Evolutionary conservation across 2,888 invertebrate species (phyloP), one percentile per base, ranked within the genome.

Genomic region (Catocala nupta): DNA sequence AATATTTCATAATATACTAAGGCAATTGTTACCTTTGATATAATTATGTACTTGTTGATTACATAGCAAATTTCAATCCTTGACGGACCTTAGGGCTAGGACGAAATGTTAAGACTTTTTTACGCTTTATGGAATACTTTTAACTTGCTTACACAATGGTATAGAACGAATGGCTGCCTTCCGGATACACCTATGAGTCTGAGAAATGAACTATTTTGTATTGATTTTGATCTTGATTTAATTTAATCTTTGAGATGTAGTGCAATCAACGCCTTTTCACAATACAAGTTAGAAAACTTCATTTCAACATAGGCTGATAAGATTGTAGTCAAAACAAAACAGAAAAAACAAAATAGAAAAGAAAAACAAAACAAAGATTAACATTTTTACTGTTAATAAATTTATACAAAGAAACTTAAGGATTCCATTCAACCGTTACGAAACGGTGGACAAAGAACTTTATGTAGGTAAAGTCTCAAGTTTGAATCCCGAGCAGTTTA

Each of bases 401-500:
- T 77, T 78, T 66, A 61, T 68, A 71, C 75, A 77, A 79, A 78
- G 80, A 78, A 79, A 77, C 48, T 79, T 71, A 65, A 68, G 77
- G 68, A 71, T 77, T 82, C 71, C 69, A 73, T 68, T 77, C 67
- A 51, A 64, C 55, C 59, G 54, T 68, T 68, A 70, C 68, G 70
- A 67, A 78, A 76, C 53, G 60, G 55, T 68, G 74, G 70, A 77
- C 76, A 78, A 80, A 69, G 70, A 65, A 65, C 62, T 67, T 73
- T 66, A 70, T 67, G 68, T 59, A 65, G 63, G 53, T 58, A 62
- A 56, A 73, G 68, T 65, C 62, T 61, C 75, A 75, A 71, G 72
- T 76, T 65, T 42, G 68, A 77, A 70, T 72, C 67, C 68, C 68
- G 43, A 48, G 70, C 81, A 84, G 80, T 88, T 91, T 91, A 92